A percentile compares a stretch with the other conserved stretches of the same genome.
These are phyloP conservation scores for Momotus momota DNA, from an alignment of 2,797 vertebrate genomes.

Conservation along the genomic window DNA sequence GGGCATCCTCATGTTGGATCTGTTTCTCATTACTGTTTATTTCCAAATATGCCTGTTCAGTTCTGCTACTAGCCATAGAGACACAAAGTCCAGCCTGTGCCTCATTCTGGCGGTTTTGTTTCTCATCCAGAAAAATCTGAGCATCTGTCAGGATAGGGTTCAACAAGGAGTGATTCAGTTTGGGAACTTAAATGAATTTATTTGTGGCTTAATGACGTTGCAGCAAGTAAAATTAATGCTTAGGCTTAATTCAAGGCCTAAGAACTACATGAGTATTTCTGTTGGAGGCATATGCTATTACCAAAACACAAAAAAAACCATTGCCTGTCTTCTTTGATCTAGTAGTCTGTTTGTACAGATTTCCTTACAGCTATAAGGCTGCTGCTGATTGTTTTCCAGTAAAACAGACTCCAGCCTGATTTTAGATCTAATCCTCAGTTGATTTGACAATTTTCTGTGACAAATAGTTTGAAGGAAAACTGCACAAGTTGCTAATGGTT, in stretches of 20 bases:
- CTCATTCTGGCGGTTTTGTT: constrained; percentile 38
- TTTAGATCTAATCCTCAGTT: background rate
- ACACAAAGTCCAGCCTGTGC: constrained; percentile 50
- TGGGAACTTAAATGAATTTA: constrained; percentile 21
- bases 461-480: constrained; percentile 1
- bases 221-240: background rate
- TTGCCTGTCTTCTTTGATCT: background rate
- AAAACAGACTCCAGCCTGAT: constrained; percentile 19
- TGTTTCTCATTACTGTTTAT: background rate
- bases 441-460: constrained; percentile 34
- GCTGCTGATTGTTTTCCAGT: constrained; percentile 23
- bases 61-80: constrained; percentile 5
- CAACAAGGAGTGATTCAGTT: constrained; percentile 19
- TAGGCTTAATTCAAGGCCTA: constrained; percentile 24
- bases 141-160: constrained; percentile 40
- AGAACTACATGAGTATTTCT: background rate
- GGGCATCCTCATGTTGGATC: background rate
- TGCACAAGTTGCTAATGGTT: background rate
- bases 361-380: background rate
- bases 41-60: constrained; percentile 16
- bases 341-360: constrained; percentile 14
- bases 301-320: background rate
- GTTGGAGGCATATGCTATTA: background rate
- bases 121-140: constrained; percentile 36
- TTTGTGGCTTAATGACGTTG: constrained; percentile 9